Evolutionary conservation across 2,888 invertebrate species (phyloP).

Genomic region (Epinotia bilunana): DNA sequence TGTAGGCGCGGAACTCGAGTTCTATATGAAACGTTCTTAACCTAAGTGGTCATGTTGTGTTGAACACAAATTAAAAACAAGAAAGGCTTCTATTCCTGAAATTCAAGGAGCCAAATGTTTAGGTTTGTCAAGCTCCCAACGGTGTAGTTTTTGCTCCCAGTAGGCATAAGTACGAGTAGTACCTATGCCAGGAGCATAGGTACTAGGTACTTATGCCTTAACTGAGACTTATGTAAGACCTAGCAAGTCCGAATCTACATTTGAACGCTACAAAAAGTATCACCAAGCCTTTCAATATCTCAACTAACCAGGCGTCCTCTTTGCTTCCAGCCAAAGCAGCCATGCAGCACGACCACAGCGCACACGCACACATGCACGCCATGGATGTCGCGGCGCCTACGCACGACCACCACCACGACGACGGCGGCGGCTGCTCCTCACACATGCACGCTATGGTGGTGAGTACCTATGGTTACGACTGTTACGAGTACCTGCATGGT

Average conservation of each 20-base stretch:
- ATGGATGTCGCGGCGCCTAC: slow-evolving; percentile 43
- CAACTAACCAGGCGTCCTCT: neutral
- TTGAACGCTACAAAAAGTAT: no score
- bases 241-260: no score
- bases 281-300: neutral
- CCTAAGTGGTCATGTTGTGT: neutral
- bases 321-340: slow-evolving; percentile 18
- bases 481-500: no score
- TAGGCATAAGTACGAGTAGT: no score
- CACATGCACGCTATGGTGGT: slow-evolving; percentile 70
- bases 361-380: slow-evolving; percentile 37
- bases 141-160: no score
- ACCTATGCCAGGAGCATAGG: no score
- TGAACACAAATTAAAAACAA: neutral
- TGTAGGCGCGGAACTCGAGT: neutral
- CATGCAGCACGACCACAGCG: slow-evolving; percentile 55
- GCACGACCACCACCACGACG: slow-evolving; percentile 53
- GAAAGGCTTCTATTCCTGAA: neutral
- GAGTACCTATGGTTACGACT: slow-evolving; percentile 45
- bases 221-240: no score
- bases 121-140: no score
- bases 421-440: slow-evolving; percentile 49
- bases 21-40: neutral
- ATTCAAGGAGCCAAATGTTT: no score
- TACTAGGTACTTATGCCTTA: no score